Evolutionary conservation across 2,888 invertebrate genomes (phyloP).

Genomic region (Bugulina stolonifera): DNA sequence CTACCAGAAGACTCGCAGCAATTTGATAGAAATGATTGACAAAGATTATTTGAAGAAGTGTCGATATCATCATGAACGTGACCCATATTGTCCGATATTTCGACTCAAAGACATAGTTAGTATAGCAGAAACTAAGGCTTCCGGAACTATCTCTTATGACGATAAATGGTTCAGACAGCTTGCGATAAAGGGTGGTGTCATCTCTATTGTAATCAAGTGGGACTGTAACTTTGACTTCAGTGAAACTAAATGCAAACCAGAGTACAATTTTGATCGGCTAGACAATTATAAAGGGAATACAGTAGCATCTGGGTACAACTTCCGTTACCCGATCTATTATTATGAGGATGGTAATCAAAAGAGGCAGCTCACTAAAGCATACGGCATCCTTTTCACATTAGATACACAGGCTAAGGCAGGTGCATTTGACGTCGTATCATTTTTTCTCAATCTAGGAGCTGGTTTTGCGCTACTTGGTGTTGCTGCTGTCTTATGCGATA

Average conservation of each 20-base stretch:
- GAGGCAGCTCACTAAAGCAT: constrained; percentile 54
- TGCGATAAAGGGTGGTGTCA: constrained; percentile 43
- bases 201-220: constrained; percentile 49
- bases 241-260: constrained; percentile 43
- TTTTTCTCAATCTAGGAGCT: constrained; percentile 56
- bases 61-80: constrained; percentile 37
- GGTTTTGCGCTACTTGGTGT: constrained; percentile 54
- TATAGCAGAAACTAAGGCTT: not conserved
- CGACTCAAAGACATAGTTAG: constrained; percentile 43
- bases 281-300: constrained; percentile 43
- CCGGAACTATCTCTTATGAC: not conserved
- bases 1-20: constrained; percentile 37
- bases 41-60: constrained; percentile 44
- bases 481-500: constrained; percentile 38
- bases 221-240: constrained; percentile 51
- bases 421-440: constrained; percentile 55
- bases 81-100: constrained; percentile 51
- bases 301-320: constrained; percentile 25
- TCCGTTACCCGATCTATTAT: constrained; percentile 52
- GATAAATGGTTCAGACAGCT: constrained; percentile 13
- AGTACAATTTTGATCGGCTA: constrained; percentile 45
- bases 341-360: constrained; percentile 37
- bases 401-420: constrained; percentile 55
- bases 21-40: constrained; percentile 39
- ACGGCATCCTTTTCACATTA: constrained; percentile 56